A percentile compares a stretch with the other conserved stretches of the same genome.
Conservation (phyloP, 1,140 invertebrate genomes). For the Acromyrmex echinatior region DNA sequence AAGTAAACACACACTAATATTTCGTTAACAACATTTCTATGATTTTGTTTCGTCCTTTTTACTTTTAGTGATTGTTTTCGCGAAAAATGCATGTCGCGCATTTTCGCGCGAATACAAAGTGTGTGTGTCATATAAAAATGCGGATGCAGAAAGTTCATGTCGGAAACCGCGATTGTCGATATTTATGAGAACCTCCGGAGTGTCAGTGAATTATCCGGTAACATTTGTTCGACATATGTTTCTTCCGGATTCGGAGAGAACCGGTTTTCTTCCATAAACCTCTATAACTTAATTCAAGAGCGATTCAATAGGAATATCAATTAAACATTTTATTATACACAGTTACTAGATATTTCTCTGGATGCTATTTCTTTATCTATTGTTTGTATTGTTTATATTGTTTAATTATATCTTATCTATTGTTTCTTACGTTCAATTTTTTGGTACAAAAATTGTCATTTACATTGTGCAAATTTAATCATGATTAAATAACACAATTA, state of each 20-base stretch:
- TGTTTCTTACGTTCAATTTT: background rate
- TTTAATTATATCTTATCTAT: background rate
- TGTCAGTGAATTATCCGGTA: conserved; percentile 51
- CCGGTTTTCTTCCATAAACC: conserved; percentile 52
- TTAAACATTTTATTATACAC: conserved; percentile 23
- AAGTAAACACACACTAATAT: background rate
- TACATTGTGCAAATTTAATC: background rate
- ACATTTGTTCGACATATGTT: conserved; percentile 63
- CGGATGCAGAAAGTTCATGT: conserved; percentile 37
- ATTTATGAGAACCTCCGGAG: conserved; percentile 50
- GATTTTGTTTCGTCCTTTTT: background rate
- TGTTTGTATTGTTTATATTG: too few relatives aligned
- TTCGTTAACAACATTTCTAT: too few relatives aligned
- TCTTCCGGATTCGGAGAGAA: conserved; percentile 59
- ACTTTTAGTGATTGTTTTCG: background rate
- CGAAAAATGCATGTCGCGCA: background rate
- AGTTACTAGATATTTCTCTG: background rate
- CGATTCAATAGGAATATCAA: conserved; percentile 4
- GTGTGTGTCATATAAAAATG: conserved; percentile 11
- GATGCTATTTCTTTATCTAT: background rate
- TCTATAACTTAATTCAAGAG: conserved; percentile 42
- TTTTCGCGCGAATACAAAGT: too few relatives aligned
- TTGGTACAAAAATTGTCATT: too few relatives aligned
- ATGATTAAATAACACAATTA: background rate
- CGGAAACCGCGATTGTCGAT: conserved; percentile 51